Conservation (phyloP, 2,888 invertebrate genomes). For the Ophion ellenae region DNA sequence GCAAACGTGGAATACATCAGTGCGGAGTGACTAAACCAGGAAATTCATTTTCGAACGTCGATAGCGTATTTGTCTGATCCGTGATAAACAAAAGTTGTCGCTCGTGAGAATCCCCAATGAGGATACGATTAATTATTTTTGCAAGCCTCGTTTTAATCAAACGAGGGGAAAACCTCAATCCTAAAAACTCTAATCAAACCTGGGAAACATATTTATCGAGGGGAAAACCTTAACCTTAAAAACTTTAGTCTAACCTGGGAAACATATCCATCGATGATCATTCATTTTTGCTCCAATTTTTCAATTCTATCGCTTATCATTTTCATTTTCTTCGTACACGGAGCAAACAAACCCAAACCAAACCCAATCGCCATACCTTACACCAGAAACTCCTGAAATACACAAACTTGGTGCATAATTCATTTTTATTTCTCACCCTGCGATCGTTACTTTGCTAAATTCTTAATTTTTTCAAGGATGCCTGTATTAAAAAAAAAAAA, state of each 20-base stretch:
- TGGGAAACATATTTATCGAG: no score
- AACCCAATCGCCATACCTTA: not conserved
- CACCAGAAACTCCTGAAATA: not conserved
- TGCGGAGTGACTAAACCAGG: constrained; percentile 16
- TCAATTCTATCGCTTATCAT: not conserved
- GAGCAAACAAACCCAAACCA: not conserved
- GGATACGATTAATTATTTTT: not conserved
- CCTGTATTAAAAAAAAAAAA: not conserved
- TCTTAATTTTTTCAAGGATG: not conserved
- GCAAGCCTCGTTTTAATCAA: not conserved
- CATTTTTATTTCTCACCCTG: no score
- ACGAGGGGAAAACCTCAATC: no score
- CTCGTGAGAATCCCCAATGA: no score
- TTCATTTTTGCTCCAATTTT: not conserved
- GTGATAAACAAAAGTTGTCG: not conserved
- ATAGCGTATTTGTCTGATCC: not conserved
- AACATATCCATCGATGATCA: not conserved
- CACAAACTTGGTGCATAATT: not conserved
- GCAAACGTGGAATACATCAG: constrained; percentile 10
- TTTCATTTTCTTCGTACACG: not conserved
- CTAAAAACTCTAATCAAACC: no score
- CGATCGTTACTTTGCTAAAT: no score
- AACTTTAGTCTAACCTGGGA: not conserved
- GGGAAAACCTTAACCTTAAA: no score
- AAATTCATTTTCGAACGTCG: not conserved